Evolutionary conservation across 1,140 invertebrate genomes (phyloP).

Genomic region (Reticulitermes speratus): DNA sequence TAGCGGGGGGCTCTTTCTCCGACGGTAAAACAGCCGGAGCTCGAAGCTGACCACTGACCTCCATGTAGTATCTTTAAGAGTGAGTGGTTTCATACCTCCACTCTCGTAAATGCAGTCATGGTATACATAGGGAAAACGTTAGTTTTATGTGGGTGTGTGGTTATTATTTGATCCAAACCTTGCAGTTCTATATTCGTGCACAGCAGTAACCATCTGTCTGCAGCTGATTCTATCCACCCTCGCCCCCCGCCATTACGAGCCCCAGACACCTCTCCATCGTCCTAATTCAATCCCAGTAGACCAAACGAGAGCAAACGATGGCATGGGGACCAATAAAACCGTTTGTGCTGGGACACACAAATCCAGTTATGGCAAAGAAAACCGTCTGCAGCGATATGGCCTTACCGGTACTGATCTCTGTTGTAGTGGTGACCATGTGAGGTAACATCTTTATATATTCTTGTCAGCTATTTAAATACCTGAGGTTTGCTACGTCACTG

Average conservation of each 20-base stretch:
- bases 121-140: too few relatives aligned
- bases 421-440: background rate
- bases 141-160: background rate
- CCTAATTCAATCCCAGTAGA: slow-evolving; percentile 30
- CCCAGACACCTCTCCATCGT: background rate
- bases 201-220: background rate
- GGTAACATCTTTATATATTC: too few relatives aligned
- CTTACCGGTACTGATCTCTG: background rate
- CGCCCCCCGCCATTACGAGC: too few relatives aligned
- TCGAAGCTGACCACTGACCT: too few relatives aligned
- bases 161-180: background rate
- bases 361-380: slow-evolving; percentile 22
- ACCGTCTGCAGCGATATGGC: background rate
- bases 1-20: too few relatives aligned
- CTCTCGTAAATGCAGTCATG: too few relatives aligned
- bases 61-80: too few relatives aligned
- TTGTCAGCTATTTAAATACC: too few relatives aligned
- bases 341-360: slow-evolving; percentile 22
- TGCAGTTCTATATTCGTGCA: too few relatives aligned
- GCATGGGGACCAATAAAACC: slow-evolving; percentile 25
- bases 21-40: too few relatives aligned
- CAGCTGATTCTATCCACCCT: background rate
- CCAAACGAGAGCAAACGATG: slow-evolving; percentile 21
- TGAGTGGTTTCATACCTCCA: too few relatives aligned
- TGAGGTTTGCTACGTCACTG: too few relatives aligned